Evolutionary conservation across 64 coral and sea anemone species (phyloP).

Genomic region (Platygyra sinensis): DNA sequence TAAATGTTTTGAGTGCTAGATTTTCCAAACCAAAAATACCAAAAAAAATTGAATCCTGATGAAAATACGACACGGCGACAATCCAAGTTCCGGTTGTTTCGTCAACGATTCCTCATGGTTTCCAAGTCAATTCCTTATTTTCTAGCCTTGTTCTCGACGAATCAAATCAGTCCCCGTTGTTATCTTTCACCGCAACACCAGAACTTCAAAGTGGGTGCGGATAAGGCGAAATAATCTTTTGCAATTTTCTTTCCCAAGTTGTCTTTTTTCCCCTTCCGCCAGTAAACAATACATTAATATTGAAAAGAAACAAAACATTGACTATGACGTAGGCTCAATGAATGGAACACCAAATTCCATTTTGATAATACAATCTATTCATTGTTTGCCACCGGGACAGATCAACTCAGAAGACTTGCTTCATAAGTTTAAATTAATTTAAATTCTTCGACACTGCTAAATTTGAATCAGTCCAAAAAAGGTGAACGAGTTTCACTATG

Average conservation of each 20-base stretch:
- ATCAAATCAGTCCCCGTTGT: not conserved
- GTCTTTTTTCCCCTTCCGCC: not conserved
- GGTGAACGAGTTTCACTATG: not conserved
- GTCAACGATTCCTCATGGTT: not conserved
- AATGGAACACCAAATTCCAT: slow-evolving; percentile 37
- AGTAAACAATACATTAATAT: slow-evolving; percentile 34
- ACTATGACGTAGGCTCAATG: slow-evolving; percentile 33
- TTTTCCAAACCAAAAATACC: not conserved
- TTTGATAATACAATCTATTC: slow-evolving; percentile 43
- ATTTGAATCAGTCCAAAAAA: not conserved
- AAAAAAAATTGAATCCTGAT: not conserved
- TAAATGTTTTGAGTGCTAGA: not conserved
- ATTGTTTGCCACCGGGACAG: not conserved
- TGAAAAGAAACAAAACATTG: slow-evolving; percentile 14
- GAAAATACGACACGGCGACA: not conserved
- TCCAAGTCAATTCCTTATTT: not conserved
- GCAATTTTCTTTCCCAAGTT: not conserved
- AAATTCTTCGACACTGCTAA: not conserved
- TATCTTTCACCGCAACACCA: not conserved
- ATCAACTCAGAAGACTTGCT: not conserved
- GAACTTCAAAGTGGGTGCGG: not conserved
- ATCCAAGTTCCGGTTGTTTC: not conserved
- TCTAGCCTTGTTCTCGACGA: not conserved
- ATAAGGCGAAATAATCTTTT: not conserved
- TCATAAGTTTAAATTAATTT: not conserved